Conservation (phyloP, 2,797 vertebrate species). For the Lates japonicus region DNA sequence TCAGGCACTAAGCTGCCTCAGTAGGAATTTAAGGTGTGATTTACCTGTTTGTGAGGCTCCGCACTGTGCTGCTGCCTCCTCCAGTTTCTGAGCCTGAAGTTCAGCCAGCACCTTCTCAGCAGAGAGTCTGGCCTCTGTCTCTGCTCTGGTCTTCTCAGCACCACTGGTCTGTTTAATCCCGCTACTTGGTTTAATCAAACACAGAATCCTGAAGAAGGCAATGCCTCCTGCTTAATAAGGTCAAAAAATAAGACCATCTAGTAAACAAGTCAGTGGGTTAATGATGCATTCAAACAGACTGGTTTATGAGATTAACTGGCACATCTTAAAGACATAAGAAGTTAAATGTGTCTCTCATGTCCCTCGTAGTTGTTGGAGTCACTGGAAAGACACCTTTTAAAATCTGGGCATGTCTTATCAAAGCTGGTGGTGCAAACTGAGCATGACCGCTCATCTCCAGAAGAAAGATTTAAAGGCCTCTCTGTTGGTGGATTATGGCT, state of each 20-base stretch:
- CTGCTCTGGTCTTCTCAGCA: conserved; percentile 86
- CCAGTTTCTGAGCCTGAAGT: conserved; percentile 84
- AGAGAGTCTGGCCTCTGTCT: conserved; percentile 83
- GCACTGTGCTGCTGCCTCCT: conserved; percentile 82
- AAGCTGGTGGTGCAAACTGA: conserved; percentile 16
- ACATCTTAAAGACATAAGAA: not conserved
- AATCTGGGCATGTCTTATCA: conserved; percentile 35
- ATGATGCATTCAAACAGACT: not conserved
- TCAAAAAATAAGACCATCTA: not conserved
- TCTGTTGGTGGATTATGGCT: conserved; percentile 21
- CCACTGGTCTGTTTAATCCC: conserved; percentile 87
- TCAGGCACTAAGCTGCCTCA: conserved; percentile 7
- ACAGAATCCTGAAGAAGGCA: conserved; percentile 82
- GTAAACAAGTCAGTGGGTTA: not conserved
- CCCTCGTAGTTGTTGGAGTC: conserved; percentile 15
- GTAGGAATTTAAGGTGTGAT: not conserved
- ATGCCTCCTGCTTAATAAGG: conserved; percentile 6
- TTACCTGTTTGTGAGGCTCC: conserved; percentile 84
- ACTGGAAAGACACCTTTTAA: conserved; percentile 30
- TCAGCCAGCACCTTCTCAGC: conserved; percentile 86
- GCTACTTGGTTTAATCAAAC: conserved; percentile 88
- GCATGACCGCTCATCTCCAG: conserved; percentile 27
- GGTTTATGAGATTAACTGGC: not conserved
- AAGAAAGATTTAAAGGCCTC: conserved; percentile 28
- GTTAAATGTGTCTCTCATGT: conserved; percentile 3